Evolutionary conservation across 2,113 vertebrate species (phyloP), one percentile per base, ranked within the genome.

Genomic region (Progne subis): DNA sequence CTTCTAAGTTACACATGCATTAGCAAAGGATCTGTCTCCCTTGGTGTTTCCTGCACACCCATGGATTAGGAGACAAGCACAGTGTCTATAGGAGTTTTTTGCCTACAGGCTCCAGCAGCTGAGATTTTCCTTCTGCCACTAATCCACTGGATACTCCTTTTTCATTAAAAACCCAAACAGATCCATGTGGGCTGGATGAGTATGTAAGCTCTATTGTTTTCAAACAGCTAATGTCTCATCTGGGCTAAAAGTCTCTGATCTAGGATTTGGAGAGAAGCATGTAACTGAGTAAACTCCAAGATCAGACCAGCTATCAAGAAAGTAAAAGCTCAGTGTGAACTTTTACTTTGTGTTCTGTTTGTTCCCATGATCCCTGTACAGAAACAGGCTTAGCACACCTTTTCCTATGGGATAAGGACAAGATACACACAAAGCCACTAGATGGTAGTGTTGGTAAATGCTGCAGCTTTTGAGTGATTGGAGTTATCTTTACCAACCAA

Each of bases 91-190:
- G 32, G 37, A 90, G 39, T 17, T 86, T 88, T 94, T 64, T 94
- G 96, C 92, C 92, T n/a, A 91, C 83, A 71, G 92, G 94, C 71
- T 92, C 64, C 64, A 88, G 69, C 91, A 92, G 77, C 80, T 84
- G 86, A 95, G 80, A 52, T 81, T 86, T 86, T 90, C 57, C 55
- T 90, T 59, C 71, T 88, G 46, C 32, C 44, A 43, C 43, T 96
- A 96, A 94, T 94, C 88, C 92, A 77, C 56, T 71, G 76, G 86
- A 95, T 91, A 90, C 47, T 95, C 28, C 49, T 93, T 95, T 93
- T 94, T 94, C 92, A 97, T 97, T 95, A 96, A 96, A 96, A 84
- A 78, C 91, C 56, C 88, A 94, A 95, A 93, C 83, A 88, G 68
- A 83, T 37, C 88, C 83, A 92, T 84, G 88, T 81, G 83, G 76